Base-by-base conservation (phyloP, 2,888 invertebrate species). In the Tenthredo notha region DNA sequence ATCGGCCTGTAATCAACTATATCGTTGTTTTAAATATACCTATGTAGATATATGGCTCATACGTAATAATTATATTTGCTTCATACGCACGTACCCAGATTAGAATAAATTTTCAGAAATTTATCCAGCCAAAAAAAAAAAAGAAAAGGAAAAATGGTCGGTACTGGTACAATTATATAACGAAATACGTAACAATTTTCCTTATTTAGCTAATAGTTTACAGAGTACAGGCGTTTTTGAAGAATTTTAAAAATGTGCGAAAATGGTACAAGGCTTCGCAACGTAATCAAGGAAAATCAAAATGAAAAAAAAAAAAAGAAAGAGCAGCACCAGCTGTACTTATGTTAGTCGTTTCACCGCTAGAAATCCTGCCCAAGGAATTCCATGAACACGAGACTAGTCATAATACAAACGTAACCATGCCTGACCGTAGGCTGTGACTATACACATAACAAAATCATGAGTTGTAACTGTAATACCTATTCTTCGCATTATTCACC, bases 381-480 rank as follows among this genome's bases (percentile, higher is more conserved):
- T 77, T 77, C 47, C 54, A 0, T 7, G 77, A 29, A 77, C 29
- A 77, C 50, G 18, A 33, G 54, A 29, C 77, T 77, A 47, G 18
- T 77, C 40, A 43, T 74, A 74, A 74, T 74, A 74, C 72, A 74
- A 74, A 67, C 12, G 40, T 43, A 74, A 74, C 72, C 72, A 43
- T 43, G 72, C 72, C 72, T 74, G 72, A 74, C 72, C 72, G 72
- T 74, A 43, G 72, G 12, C 72, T 43, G 9, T 43, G 18, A 37
- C 72, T 40, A 21, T 74, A 74, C 21, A 40, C 72, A 74, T 40
- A 43, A 74, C 43, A 43, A 21, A 43, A 40, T n/a, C n/a, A 37
- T 37, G n/a, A 40, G 72, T 21, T 4, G 9, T 43, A 43, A 4
- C 21, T n/a, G n/a, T 74, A 4, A 4, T 33, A 21, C 21, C 67